These are phyloP conservation scores for Xanthia togata DNA, from an alignment of 2,888 invertebrate species.

Conservation along the genomic window DNA sequence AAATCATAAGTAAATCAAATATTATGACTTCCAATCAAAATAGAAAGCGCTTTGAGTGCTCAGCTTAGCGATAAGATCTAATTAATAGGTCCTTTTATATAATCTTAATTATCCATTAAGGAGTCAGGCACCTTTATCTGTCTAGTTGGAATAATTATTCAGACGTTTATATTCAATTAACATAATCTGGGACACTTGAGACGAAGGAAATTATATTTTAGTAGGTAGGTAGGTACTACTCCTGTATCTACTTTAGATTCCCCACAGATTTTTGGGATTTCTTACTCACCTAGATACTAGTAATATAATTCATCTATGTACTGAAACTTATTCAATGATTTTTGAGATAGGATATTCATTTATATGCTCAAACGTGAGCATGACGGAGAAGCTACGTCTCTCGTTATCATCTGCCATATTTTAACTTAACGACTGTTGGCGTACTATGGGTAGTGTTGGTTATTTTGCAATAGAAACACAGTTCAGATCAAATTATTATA, in stretches of 20 bases:
- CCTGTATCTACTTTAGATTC: background rate
- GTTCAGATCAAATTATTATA: too few species aligned
- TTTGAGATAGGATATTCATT: too few species aligned
- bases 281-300: background rate
- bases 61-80: slow-evolving; percentile 15
- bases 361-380: too few species aligned
- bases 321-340: too few species aligned
- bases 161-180: slow-evolving; percentile 19
- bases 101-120: slow-evolving; percentile 29
- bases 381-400: too few species aligned
- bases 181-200: slow-evolving; percentile 13
- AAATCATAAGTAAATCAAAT: background rate
- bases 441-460: too few species aligned
- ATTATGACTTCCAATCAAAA: slow-evolving; percentile 19
- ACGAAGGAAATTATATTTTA: slow-evolving; percentile 5
- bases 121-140: slow-evolving; percentile 3
- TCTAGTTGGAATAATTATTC: slow-evolving; percentile 20
- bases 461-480: too few species aligned
- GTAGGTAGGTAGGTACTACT: background rate
- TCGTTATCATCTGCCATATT: too few species aligned
- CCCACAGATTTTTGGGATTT: background rate
- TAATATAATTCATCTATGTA: too few species aligned
- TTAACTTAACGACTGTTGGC: too few species aligned
- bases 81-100: slow-evolving; percentile 20
- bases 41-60: slow-evolving; percentile 10